Conservation (phyloP, 1,140 invertebrate genomes). For the Dolichoris vasculosae region DNA sequence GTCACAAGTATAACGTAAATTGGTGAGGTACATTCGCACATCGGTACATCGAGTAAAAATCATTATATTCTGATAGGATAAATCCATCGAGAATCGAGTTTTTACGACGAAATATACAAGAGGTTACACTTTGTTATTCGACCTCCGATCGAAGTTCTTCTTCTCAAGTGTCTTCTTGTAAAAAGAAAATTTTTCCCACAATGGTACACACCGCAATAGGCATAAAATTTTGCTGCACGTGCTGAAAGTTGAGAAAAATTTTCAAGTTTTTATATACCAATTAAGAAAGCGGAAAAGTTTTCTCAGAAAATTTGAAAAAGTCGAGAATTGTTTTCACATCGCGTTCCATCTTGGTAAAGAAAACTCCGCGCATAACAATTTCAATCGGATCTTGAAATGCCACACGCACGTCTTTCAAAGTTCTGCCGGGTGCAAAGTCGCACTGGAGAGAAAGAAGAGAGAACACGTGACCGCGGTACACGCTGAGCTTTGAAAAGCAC, state of each 20-base stretch:
- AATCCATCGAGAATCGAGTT: background rate
- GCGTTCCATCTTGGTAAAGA: conserved; percentile 25
- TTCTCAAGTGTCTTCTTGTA: background rate
- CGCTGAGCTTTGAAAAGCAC: conserved; percentile 3
- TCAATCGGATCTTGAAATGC: conserved; percentile 55
- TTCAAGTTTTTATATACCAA: conserved; percentile 34
- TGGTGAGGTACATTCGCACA: no score
- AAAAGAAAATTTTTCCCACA: background rate
- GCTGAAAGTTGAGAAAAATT: conserved; percentile 9
- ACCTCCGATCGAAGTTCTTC: background rate
- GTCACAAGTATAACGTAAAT: no score
- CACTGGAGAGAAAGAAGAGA: background rate
- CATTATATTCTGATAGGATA: no score
- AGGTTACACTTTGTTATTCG: background rate
- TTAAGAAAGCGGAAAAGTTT: conserved; percentile 23
- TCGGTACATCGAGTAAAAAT: no score
- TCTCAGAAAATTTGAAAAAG: background rate
- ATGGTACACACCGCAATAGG: background rate
- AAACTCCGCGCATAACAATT: conserved; percentile 54
- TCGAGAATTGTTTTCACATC: conserved; percentile 49
- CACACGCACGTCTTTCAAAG: conserved; percentile 52
- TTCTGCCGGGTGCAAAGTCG: conserved; percentile 42
- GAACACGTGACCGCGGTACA: conserved; percentile 47
- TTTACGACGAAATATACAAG: background rate
- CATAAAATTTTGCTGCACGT: background rate